A percentile compares a stretch with the other conserved stretches of the same genome.
Evolutionary conservation across 2,888 invertebrate genomes (phyloP).

Genomic region (Panzeria rudis): DNA sequence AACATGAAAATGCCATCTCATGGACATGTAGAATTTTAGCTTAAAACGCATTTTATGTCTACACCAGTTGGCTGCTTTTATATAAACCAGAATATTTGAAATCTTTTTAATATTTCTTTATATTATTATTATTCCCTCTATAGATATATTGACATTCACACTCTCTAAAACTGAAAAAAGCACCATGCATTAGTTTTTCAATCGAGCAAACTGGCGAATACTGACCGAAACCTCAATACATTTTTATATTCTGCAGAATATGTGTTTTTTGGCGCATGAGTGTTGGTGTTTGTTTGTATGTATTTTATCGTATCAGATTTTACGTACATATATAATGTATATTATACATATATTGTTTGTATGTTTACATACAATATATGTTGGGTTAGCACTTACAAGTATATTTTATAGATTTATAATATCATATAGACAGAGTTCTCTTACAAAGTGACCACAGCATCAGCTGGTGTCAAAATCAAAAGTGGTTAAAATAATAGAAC

Average conservation of each 20-base stretch:
- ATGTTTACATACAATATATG: conserved; percentile 47
- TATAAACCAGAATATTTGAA: conserved; percentile 23
- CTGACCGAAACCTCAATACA: conserved; percentile 34
- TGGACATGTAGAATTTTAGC: conserved; percentile 61
- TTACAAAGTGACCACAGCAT: conserved; percentile 73
- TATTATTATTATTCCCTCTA: conserved; percentile 1
- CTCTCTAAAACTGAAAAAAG: not conserved
- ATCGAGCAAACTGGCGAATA: conserved; percentile 31
- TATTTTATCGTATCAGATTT: no score
- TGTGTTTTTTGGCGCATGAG: conserved; percentile 23
- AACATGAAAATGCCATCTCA: conserved; percentile 66
- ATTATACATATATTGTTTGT: conserved; percentile 14
- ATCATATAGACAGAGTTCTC: conserved; percentile 42
- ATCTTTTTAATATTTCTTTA: conserved; percentile 41
- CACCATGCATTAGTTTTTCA: conserved; percentile 5
- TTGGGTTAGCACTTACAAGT: conserved; percentile 68
- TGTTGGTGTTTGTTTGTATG: not conserved
- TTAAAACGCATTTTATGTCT: conserved; percentile 66
- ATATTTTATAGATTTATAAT: conserved; percentile 64
- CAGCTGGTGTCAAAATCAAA: conserved; percentile 81
- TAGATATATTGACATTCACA: not conserved
- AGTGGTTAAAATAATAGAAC: conserved; percentile 79
- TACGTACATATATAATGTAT: no score
- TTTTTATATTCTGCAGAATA: conserved; percentile 4
- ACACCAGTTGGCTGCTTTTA: conserved; percentile 47